Conservation (phyloP, 2,113 vertebrate species). For the Alexandromys fortis region DNA sequence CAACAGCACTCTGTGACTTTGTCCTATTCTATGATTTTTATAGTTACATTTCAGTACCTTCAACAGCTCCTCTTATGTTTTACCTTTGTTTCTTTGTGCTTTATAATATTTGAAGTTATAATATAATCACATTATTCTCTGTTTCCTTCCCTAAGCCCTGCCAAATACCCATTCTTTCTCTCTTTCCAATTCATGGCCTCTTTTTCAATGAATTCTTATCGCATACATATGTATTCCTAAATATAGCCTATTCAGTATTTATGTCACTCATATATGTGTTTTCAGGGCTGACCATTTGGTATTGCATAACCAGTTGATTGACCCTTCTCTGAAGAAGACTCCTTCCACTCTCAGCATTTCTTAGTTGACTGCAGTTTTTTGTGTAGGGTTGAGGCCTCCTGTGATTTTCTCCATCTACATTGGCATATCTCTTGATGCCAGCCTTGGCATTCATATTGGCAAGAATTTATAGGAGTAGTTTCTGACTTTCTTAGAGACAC, state of each 20-base stretch:
- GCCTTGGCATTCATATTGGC: not conserved
- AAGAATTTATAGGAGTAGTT: not conserved
- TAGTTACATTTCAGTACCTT: too few species aligned
- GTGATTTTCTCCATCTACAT: not conserved
- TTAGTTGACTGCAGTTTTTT: not conserved
- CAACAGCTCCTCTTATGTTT: not conserved
- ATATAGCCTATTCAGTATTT: not conserved
- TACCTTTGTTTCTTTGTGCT: not conserved
- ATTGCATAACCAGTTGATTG: not conserved
- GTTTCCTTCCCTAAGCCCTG: not conserved
- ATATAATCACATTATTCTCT: not conserved
- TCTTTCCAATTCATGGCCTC: not conserved
- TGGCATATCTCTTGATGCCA: not conserved
- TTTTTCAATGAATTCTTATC: not conserved
- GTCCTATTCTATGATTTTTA: not conserved
- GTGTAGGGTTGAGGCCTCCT: not conserved
- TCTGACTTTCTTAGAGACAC: not conserved
- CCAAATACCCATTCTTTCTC: not conserved
- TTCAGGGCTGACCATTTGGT: not conserved
- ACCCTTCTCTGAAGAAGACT: not conserved
- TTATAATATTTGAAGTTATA: not conserved
- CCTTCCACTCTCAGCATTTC: too few species aligned
- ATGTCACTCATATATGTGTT: not conserved
- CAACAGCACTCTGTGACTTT: not conserved
- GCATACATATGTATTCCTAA: not conserved